Conservation (phyloP, 2,888 invertebrate species). For the Synanthedon formicaeformis region DNA sequence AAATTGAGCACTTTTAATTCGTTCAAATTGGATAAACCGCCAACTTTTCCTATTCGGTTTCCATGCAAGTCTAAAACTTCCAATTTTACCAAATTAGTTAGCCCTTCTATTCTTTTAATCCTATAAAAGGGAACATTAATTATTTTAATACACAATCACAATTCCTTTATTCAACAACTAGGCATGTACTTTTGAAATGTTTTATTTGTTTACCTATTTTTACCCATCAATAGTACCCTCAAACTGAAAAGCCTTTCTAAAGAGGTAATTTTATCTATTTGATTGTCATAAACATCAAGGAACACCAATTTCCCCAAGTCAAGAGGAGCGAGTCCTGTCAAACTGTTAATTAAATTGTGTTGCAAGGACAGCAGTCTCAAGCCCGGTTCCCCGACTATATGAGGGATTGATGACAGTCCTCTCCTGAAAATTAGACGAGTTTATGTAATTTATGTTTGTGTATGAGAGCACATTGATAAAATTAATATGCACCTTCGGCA, state of each 20-base stretch:
- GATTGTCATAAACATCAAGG: slow-evolving; percentile 94
- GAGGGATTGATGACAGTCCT: slow-evolving; percentile 85
- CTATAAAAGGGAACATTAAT: slow-evolving; percentile 49
- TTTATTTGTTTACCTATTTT: slow-evolving; percentile 77
- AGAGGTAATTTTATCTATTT: slow-evolving; percentile 86
- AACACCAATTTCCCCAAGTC: slow-evolving; percentile 85
- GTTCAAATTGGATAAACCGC: slow-evolving; percentile 75
- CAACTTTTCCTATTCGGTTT: slow-evolving; percentile 84
- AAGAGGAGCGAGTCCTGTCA: slow-evolving; percentile 71
- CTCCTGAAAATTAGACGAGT: slow-evolving; percentile 56
- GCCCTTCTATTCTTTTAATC: slow-evolving; percentile 82
- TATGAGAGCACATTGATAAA: background rate
- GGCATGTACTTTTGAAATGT: background rate
- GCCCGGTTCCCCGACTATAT: slow-evolving; percentile 84
- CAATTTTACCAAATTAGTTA: slow-evolving; percentile 78
- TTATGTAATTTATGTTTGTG: too few relatives aligned
- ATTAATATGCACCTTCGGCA: too few relatives aligned
- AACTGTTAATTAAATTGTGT: slow-evolving; percentile 87
- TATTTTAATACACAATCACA: background rate
- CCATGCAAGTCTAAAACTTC: slow-evolving; percentile 95
- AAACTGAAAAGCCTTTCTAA: slow-evolving; percentile 82
- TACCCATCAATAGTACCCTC: slow-evolving; percentile 89
- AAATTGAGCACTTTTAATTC: slow-evolving; percentile 92
- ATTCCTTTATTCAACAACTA: too few relatives aligned
- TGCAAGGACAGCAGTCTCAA: slow-evolving; percentile 89